These are phyloP conservation scores for Diachasmimorpha longicaudata DNA, from an alignment of 1,140 invertebrate species.

Conservation along the genomic window DNA sequence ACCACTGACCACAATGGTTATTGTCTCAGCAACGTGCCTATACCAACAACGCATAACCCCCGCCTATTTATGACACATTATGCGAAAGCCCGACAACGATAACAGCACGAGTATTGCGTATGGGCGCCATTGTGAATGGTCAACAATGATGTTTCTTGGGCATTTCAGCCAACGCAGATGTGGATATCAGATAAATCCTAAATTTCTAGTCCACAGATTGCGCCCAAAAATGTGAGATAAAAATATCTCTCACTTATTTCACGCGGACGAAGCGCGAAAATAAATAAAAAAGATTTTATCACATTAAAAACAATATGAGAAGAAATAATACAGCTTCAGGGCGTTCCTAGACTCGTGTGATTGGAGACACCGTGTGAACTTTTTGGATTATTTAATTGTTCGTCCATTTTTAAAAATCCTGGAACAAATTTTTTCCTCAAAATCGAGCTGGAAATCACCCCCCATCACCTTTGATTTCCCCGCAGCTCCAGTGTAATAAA, in stretches of 20 bases:
- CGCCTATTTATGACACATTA: slow-evolving; percentile 65
- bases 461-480: neutral
- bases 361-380: too few relatives aligned
- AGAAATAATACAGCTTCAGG: too few relatives aligned
- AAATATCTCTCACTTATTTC: neutral
- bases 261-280: too few relatives aligned
- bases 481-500: neutral
- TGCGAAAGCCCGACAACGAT: slow-evolving; percentile 59
- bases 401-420: too few relatives aligned
- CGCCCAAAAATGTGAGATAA: neutral
- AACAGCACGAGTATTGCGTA: slow-evolving; percentile 46
- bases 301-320: too few relatives aligned
- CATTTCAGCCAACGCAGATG: neutral
- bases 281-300: too few relatives aligned
- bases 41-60: slow-evolving; percentile 14
- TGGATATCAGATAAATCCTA: slow-evolving; percentile 2
- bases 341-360: too few relatives aligned
- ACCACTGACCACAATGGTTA: slow-evolving; percentile 60
- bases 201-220: neutral
- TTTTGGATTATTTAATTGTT: too few relatives aligned
- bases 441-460: neutral
- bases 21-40: slow-evolving; percentile 52
- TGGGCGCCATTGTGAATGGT: slow-evolving; percentile 51
- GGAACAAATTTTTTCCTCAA: too few relatives aligned
- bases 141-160: slow-evolving; percentile 54